Percentiles rank a stretch among this genome's conserved stretches.
Evolutionary conservation across 2,797 vertebrate genomes (phyloP).

Genomic region (Microcaecilia unicolor): DNA sequence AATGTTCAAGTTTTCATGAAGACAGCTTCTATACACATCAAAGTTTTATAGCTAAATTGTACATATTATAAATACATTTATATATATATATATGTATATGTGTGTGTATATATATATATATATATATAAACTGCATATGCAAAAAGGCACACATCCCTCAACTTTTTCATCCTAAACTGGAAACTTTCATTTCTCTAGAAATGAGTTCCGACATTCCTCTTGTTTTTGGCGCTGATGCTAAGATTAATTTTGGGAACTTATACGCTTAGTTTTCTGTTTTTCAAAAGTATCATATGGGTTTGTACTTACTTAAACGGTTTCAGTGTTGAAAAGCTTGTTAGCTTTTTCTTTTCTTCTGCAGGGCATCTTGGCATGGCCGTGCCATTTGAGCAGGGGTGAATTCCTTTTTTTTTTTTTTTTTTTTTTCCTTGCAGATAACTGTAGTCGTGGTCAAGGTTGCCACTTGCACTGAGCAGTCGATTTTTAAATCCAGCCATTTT

Average conservation of each 20-base stretch:
- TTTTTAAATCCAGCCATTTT: constrained; percentile 66
- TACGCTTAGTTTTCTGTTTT: constrained; percentile 49
- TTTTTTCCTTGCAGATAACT: constrained; percentile 51
- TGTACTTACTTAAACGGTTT: constrained; percentile 71
- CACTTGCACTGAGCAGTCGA: constrained; percentile 77
- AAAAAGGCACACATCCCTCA: constrained; percentile 83
- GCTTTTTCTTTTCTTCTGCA: constrained; percentile 67
- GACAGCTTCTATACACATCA: constrained; percentile 79
- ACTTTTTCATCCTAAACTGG: constrained; percentile 81
- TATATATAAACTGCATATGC: constrained; percentile 99
- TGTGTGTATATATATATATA: too few species aligned
- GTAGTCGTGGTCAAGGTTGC: constrained; percentile 62
- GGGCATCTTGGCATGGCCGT: constrained; percentile 45
- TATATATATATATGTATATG: too few species aligned
- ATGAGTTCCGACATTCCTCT: constrained; percentile 90
- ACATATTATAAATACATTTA: constrained; percentile 75
- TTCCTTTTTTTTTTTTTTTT: constrained; percentile 35
- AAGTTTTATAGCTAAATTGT: constrained; percentile 86
- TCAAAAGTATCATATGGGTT: constrained; percentile 82
- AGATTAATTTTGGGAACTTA: constrained; percentile 62
- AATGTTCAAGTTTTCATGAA: constrained; percentile 96
- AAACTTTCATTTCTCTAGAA: constrained; percentile 73
- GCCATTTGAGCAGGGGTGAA: constrained; percentile 66
- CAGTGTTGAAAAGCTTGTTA: constrained; percentile 71
- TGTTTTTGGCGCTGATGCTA: constrained; percentile 80